These are phyloP conservation scores for Monopterus albus DNA, from an alignment of 2,113 vertebrate species.

Conservation along the genomic window DNA sequence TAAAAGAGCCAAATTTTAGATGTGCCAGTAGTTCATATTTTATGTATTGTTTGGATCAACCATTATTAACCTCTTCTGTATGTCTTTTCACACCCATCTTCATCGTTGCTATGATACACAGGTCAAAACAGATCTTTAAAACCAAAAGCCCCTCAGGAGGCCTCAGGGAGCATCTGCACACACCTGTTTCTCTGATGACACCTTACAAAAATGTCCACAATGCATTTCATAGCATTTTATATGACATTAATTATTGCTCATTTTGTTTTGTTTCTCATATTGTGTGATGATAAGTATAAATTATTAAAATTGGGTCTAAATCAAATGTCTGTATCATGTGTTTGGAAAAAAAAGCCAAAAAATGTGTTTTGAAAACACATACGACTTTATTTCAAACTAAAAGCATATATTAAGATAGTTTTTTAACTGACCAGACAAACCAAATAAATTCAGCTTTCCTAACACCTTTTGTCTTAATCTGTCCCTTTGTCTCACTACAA, in stretches of 20 bases:
- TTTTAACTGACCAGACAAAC: slow-evolving; percentile 36
- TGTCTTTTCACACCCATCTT: not conserved
- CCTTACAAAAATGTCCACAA: not conserved
- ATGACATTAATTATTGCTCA: not conserved
- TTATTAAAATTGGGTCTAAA: slow-evolving; percentile 30
- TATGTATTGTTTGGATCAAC: not conserved
- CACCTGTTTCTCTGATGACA: slow-evolving; percentile 1
- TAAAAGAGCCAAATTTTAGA: not conserved
- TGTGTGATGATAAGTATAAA: slow-evolving; percentile 7
- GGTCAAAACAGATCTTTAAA: slow-evolving; percentile 6
- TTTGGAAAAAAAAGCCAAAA: slow-evolving; percentile 1
- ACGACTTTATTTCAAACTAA: slow-evolving; percentile 74
- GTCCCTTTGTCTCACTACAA: slow-evolving; percentile 47
- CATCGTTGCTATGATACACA: not conserved
- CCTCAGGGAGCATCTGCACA: slow-evolving; percentile 42
- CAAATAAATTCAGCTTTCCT: slow-evolving; percentile 51
- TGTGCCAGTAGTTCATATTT: not conserved
- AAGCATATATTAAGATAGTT: slow-evolving; percentile 77
- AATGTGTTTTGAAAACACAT: slow-evolving; percentile 62
- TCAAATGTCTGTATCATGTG: slow-evolving; percentile 6
- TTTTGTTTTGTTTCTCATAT: slow-evolving; percentile 24
- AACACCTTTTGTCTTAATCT: not conserved
- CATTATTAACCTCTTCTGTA: not conserved
- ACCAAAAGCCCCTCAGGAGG: slow-evolving; percentile 20
- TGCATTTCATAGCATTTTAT: slow-evolving; percentile 6